Conservation (phyloP, 2,888 invertebrate genomes). For the Eupithecia centaureata region DNA sequence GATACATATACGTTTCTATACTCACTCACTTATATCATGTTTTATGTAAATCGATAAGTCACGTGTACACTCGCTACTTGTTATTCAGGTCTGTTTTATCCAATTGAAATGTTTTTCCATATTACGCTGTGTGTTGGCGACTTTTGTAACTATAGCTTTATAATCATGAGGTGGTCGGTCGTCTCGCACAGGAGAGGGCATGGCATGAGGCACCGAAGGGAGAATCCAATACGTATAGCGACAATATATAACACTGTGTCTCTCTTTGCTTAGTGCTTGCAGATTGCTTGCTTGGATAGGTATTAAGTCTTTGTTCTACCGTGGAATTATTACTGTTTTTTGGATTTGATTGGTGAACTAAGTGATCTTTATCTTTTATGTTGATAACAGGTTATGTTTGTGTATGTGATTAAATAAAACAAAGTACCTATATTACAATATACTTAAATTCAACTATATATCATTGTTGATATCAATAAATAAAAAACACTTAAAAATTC, state of each 20-base stretch:
- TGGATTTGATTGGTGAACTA: neutral
- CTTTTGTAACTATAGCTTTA: constrained; percentile 56
- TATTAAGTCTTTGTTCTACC: neutral
- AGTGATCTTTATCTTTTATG: neutral
- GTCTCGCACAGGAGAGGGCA: constrained; percentile 65
- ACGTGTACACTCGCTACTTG: constrained; percentile 61
- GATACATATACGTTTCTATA: neutral
- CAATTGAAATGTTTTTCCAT: constrained; percentile 61
- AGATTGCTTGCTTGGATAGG: constrained; percentile 27
- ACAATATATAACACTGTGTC: constrained; percentile 67
- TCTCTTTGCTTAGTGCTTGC: constrained; percentile 49
- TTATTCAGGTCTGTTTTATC: constrained; percentile 62
- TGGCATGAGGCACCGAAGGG: constrained; percentile 74
- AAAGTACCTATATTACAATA: too few species aligned
- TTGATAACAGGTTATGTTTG: neutral
- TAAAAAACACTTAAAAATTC: too few species aligned
- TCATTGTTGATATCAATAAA: too few species aligned
- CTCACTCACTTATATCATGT: constrained; percentile 5
- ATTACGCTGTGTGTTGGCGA: constrained; percentile 50
- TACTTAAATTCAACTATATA: neutral
- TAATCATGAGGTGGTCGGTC: constrained; percentile 61
- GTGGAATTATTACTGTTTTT: neutral
- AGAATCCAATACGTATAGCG: constrained; percentile 70
- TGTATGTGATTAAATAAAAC: neutral
- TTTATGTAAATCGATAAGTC: constrained; percentile 54